A percentile compares a stretch with the other conserved stretches of the same genome.
These are phyloP conservation scores for Heliconius eleuchia DNA, from an alignment of 1,140 invertebrate genomes.

Conservation along the genomic window DNA sequence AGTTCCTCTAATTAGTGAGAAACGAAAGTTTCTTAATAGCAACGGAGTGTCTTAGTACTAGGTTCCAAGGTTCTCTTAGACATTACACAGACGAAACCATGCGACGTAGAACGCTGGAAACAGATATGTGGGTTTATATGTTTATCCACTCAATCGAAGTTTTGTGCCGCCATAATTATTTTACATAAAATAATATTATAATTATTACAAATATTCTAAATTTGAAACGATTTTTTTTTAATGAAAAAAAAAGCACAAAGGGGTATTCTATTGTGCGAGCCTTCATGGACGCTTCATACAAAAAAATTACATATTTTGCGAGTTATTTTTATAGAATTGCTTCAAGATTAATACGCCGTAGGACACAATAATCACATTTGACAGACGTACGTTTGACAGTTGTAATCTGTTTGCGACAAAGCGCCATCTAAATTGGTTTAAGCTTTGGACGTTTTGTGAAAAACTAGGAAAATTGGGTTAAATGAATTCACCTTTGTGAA, in stretches of 20 bases:
- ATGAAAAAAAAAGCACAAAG: not conserved
- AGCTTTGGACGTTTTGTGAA: conserved; percentile 6
- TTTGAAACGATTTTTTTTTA: no score
- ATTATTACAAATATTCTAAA: no score
- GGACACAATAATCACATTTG: conserved; percentile 25
- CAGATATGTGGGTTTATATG: no score
- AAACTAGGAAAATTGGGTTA: not conserved
- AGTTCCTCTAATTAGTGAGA: no score
- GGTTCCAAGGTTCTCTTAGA: no score
- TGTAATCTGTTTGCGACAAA: conserved; percentile 32
- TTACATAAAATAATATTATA: no score
- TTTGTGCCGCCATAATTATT: no score
- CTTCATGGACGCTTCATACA: not conserved
- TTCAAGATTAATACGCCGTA: conserved; percentile 16
- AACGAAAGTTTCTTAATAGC: no score
- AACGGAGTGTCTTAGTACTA: no score
- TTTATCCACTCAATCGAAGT: no score
- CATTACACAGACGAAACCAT: no score
- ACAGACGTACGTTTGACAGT: conserved; percentile 33
- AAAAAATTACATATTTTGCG: not conserved
- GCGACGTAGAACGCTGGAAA: no score
- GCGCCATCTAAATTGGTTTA: conserved; percentile 30
- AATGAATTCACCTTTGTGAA: conserved; percentile 17
- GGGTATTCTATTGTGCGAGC: not conserved
- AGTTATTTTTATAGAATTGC: not conserved